Percentiles rank a stretch among this genome's conserved stretches.
phyloP scores from a whole-genome alignment of 2,888 invertebrate species.

The Drosophila merina region DNA sequence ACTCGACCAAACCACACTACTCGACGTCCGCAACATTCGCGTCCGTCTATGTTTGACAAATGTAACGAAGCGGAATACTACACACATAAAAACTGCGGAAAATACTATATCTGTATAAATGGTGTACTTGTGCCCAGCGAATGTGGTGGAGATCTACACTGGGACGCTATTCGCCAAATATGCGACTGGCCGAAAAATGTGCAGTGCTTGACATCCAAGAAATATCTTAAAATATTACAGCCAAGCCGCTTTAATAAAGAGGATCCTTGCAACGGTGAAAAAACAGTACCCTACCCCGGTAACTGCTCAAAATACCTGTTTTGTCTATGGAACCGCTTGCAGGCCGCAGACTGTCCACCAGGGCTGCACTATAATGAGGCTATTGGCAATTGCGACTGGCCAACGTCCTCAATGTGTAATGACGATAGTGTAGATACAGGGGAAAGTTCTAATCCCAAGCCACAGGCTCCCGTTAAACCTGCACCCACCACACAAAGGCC shows the following conservation, averaged over 20 bases:
- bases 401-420: constrained; percentile 87
- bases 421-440: constrained; percentile 49
- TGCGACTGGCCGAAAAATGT: constrained; percentile 91
- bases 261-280: constrained; percentile 87
- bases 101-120: constrained; percentile 92
- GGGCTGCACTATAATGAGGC: constrained; percentile 91
- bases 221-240: constrained; percentile 78
- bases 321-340: constrained; percentile 91
- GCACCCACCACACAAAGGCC: constrained; percentile 76
- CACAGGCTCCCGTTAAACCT: constrained; percentile 64
- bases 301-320: constrained; percentile 91
- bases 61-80: constrained; percentile 91
- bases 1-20: constrained; percentile 41
- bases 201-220: constrained; percentile 85
- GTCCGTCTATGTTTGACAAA: constrained; percentile 53
- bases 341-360: constrained; percentile 88
- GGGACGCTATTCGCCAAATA: constrained; percentile 87
- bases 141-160: constrained; percentile 91
- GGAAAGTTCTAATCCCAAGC: constrained; percentile 41
- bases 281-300: constrained; percentile 87
- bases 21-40: constrained; percentile 34
- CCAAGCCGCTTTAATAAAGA: constrained; percentile 81
- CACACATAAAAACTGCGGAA: constrained; percentile 89
- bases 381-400: constrained; percentile 90
- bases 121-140: constrained; percentile 88